Percentiles rank a stretch among this genome's conserved stretches.
These are phyloP conservation scores for Hedychridium roseum DNA, from an alignment of 2,888 invertebrate species.

Conservation along the genomic window DNA sequence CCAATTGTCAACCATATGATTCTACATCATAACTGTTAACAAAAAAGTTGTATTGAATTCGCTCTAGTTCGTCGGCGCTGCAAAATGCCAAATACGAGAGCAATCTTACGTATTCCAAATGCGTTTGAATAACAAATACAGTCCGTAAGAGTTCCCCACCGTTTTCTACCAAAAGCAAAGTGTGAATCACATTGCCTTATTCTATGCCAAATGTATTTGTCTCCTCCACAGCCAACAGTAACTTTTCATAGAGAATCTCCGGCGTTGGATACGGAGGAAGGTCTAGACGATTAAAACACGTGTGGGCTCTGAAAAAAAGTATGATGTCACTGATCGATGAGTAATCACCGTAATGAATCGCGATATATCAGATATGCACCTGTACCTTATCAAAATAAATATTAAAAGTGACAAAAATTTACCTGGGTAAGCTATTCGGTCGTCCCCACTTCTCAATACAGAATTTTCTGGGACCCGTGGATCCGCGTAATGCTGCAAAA, in stretches of 20 bases:
- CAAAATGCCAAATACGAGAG: not conserved
- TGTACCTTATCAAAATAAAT: too few species aligned
- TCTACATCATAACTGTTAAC: conserved; percentile 11
- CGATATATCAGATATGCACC: too few species aligned
- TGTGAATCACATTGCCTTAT: conserved; percentile 63
- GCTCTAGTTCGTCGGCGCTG: not conserved
- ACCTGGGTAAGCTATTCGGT: conserved; percentile 90
- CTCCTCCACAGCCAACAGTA: conserved; percentile 92
- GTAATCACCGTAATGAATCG: too few species aligned
- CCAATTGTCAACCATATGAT: conserved; percentile 1
- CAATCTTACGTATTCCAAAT: not conserved
- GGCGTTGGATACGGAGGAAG: conserved; percentile 95
- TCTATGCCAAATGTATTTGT: conserved; percentile 97
- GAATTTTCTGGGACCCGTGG: conserved; percentile 94
- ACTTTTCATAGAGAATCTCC: conserved; percentile 89
- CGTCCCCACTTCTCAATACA: conserved; percentile 98
- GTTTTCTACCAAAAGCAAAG: conserved; percentile 9
- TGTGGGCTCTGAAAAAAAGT: conserved; percentile 78
- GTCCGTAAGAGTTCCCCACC: conserved; percentile 3
- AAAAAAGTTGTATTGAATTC: conserved; percentile 3
- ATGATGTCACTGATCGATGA: not conserved
- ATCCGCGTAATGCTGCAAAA: conserved; percentile 92
- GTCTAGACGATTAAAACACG: conserved; percentile 97
- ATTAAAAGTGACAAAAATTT: conserved; percentile 22
- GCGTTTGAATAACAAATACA: conserved; percentile 1